Conservation (phyloP, 2,888 invertebrate genomes). For the Chymomyza procnemis region DNA sequence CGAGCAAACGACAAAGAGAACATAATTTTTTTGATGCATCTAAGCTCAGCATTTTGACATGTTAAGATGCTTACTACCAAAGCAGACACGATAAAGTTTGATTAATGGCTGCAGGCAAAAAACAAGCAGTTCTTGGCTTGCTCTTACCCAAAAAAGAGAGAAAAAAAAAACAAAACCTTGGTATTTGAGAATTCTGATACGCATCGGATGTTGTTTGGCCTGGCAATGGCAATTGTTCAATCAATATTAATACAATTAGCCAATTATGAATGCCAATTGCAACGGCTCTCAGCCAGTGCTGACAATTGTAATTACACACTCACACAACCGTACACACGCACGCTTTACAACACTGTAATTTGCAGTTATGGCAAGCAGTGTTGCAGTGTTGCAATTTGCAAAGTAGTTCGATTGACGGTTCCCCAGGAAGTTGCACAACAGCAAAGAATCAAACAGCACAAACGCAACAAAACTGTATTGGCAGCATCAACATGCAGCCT, state of each 20-base stretch:
- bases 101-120: background rate
- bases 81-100: background rate
- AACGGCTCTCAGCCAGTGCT: slow-evolving; percentile 30
- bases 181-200: background rate
- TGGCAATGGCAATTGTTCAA: slow-evolving; percentile 40
- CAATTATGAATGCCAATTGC: slow-evolving; percentile 66
- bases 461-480: background rate
- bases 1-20: background rate
- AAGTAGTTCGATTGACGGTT: slow-evolving; percentile 14
- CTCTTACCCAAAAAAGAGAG: background rate
- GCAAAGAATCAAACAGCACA: background rate
- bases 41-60: slow-evolving; percentile 1
- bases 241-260: slow-evolving; percentile 56
- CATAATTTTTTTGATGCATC: background rate
- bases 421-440: slow-evolving; percentile 43
- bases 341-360: slow-evolving; percentile 37
- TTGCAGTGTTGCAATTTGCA: slow-evolving; percentile 19
- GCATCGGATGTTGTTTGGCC: slow-evolving; percentile 44
- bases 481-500: background rate
- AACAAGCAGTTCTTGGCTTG: background rate
- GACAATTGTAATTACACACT: slow-evolving; percentile 42
- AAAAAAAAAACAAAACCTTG: too few species aligned
- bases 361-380: slow-evolving; percentile 37
- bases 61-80: slow-evolving; percentile 38
- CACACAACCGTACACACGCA: background rate